Evolutionary conservation across 1,140 invertebrate species (phyloP), one percentile per base, ranked within the genome.

Genomic region (Ostrea edulis): DNA sequence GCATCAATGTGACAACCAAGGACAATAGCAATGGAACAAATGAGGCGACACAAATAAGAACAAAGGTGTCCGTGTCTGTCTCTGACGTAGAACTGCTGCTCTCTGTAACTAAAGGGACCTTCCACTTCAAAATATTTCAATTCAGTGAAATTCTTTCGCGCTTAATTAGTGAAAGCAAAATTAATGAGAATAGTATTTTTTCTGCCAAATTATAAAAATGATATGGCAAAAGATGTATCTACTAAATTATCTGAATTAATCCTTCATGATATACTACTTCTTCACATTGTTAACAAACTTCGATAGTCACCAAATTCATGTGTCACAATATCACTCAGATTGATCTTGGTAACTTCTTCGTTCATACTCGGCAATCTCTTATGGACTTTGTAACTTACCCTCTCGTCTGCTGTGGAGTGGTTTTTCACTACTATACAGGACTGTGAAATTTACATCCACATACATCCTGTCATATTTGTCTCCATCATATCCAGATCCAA

Each of bases 391-490:
- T 62, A 14, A 11, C 68, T 77, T 29, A 77, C 68, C 68, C 29
- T 77, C 25, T 12, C 68, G 68, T 77, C 29, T 77, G 29, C 68
- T 25, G 14, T 35, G 68, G 29, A 77, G 68, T 25, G 68, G 68
- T 77, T 77, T 77, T 77, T 77, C 68, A 9, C 5, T 35, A 17
- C 68, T 77, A 9, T 77, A 77, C 29, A 77, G 35, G 12, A 77
- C 68, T 29, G 25, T 77, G 9, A 77, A 22, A 0, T 77, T 77
- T 12, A 29, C 22, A 12, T 77, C 68, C 8, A 77, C 25, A 35
- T 77, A 77, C 68, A 77, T 77, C 25, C 68, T 25, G 25, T 77
- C 68, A 25, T 77, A 29, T 29, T 77, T 77, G 25, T 77, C 29
- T 14, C 68, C 68, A 35, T 29, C 35, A 77, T 77, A 77, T 25